Percentiles rank a stretch among this genome's conserved stretches.
Conservation (phyloP, 2,113 vertebrate species). For the Chloropsis cyanopogon region DNA sequence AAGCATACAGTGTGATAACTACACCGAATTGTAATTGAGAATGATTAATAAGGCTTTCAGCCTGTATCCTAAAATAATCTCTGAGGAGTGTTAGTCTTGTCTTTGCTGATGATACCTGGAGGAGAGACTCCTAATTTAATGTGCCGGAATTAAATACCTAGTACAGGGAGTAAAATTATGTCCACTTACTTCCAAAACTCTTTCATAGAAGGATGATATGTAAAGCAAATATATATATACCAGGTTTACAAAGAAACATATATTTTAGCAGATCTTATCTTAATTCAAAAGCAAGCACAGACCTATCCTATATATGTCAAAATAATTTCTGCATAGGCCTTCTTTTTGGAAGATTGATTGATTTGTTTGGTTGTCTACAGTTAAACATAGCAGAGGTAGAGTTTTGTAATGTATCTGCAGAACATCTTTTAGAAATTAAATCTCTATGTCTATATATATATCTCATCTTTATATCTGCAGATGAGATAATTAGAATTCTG, state of each 20-base stretch:
- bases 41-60: neutral
- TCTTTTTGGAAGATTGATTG: neutral
- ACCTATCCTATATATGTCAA: neutral
- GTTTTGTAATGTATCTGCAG: neutral
- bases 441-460: neutral
- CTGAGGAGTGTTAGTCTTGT: neutral
- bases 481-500: constrained; percentile 56
- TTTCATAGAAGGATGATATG: neutral
- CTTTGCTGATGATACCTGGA: neutral
- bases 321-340: neutral
- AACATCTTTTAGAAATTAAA: constrained; percentile 14
- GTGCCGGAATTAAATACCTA: neutral
- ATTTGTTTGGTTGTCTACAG: neutral
- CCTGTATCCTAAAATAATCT: neutral
- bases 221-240: neutral
- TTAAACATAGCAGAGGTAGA: neutral
- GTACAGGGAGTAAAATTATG: neutral
- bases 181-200: neutral
- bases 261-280: neutral
- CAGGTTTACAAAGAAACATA: neutral
- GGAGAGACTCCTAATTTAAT: neutral
- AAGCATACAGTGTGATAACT: neutral
- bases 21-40: neutral
- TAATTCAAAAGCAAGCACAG: constrained; percentile 30
- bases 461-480: neutral